Evolutionary conservation across 2,888 invertebrate genomes (phyloP), one percentile per base, ranked within the genome.

Genomic region (Colostygia pectinataria): DNA sequence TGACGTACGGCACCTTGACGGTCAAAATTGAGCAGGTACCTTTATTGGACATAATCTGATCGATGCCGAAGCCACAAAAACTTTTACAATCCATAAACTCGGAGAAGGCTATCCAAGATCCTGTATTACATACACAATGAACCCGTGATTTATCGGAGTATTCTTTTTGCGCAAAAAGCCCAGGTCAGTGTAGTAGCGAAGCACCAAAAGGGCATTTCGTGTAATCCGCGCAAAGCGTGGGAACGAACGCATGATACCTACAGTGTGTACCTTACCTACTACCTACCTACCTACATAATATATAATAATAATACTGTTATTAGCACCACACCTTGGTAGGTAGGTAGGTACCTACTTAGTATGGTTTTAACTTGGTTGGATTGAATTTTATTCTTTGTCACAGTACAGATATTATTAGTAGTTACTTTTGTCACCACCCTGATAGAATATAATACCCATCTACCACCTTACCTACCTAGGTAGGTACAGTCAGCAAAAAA

Each of bases 161-260:
- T 83, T 82, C 80, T 88, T 88, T 87, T 87, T 84, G 78, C 77
- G 78, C 80, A 88, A 87, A 86, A 87, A 83, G 81, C 71, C 15
- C 86, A 80, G 87, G 88, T 88, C 85, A 87, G 84, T 81, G 75
- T 80, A 69, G 75, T 61, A 77, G 71, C 79, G 87, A 87, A 86
- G 85, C 83, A 82, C 84, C 86, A 83, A 87, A 89, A 89, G 83
- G 83, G 84, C 86, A 86, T 84, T 83, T 80, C 76, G 75, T 82
- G 84, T 87, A 87, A 88, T 87, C 85, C 83, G 75, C 70, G 68
- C 74, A 42, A 53, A 80, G 68, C 88, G 89, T 89, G 89, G 88
- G 89, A 89, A 88, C 80, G 70, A 46, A 51, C 51, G 61, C 40
- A 53, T 28, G 20, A 68, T 63, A 32, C 31, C 20, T 34, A 37